Evolutionary conservation across 2,797 vertebrate species (phyloP), one percentile per base, ranked within the genome.

Genomic region (Lutra lutra): DNA sequence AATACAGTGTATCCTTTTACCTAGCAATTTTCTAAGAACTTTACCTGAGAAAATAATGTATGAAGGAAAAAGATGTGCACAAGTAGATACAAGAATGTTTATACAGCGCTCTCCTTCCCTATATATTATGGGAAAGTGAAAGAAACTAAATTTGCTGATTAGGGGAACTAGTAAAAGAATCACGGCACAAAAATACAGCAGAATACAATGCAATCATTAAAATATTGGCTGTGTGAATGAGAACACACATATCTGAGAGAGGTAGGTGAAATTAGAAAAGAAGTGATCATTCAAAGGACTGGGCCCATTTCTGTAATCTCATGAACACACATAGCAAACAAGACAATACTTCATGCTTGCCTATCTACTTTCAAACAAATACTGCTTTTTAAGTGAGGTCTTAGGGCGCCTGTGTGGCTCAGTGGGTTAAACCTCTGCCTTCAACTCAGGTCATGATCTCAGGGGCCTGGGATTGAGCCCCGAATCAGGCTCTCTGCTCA

Each of bases 41-140:
- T 84, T 91, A 91, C 27, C 77, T 51, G 64, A 97, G 40, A 86
- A 93, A 92, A 89, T 54, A 91, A 60, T 77, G 68, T 17, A 40
- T 27, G 6, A 86, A 89, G 43, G 78, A 91, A 87, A 77, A 17
- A 60, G 8, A 75, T 70, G 90, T 6, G 46, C 10, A 90, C 20
- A 80, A 56, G 90, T 43, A 79, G 21, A 93, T n/a, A 18, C 7
- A 66, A 58, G 14, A 80, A 82, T 78, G 51, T 64, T 94, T 95
- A 60, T 83, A 80, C 3, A 77, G 54, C 56, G 15, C 10, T 38
- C 17, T 2, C 25, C 68, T 12, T 8, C 23, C 4, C 48, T 25
- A 21, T 48, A 91, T 62, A 93, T 79, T 29, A 82, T 40, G 20
- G 54, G 51, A 89, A 93, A 91, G 10, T 86, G 58, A 93, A 72